Conservation (phyloP, 2,113 vertebrate genomes). For the Dromas ardeola region DNA sequence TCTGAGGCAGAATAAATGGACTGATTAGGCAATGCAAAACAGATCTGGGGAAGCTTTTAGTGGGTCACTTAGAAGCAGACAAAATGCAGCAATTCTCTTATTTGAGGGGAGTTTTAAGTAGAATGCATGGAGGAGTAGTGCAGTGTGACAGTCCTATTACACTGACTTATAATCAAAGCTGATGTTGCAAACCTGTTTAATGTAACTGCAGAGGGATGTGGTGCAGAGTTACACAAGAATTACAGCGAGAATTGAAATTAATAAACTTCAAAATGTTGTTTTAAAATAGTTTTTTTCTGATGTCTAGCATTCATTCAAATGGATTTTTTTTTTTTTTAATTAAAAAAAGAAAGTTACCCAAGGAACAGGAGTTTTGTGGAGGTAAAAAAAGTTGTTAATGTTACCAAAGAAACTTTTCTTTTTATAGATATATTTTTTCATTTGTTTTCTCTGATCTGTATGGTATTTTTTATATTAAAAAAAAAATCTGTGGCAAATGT, state of each 20-base stretch:
- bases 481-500: not conserved
- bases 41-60: not conserved
- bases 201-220: not conserved
- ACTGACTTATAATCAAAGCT: not conserved
- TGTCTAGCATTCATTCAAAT: not conserved
- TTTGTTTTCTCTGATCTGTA: not conserved
- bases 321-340: not conserved
- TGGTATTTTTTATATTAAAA: not conserved
- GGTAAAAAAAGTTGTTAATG: not conserved
- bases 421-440: not conserved
- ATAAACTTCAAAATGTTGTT: not conserved
- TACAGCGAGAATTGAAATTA: not conserved
- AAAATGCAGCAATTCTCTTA: not conserved
- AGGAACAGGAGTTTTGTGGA: not conserved
- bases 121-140: not conserved
- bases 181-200: constrained; percentile 24
- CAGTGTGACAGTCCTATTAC: constrained; percentile 30
- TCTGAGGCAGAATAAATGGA: not conserved
- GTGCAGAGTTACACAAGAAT: not conserved
- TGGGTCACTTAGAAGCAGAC: not conserved
- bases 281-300: not conserved
- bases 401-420: not conserved
- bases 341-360: not conserved
- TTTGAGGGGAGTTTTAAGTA: not conserved
- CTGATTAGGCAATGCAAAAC: not conserved